phyloP scores from a whole-genome alignment of 2,113 vertebrate species.

The Pipa parva region DNA sequence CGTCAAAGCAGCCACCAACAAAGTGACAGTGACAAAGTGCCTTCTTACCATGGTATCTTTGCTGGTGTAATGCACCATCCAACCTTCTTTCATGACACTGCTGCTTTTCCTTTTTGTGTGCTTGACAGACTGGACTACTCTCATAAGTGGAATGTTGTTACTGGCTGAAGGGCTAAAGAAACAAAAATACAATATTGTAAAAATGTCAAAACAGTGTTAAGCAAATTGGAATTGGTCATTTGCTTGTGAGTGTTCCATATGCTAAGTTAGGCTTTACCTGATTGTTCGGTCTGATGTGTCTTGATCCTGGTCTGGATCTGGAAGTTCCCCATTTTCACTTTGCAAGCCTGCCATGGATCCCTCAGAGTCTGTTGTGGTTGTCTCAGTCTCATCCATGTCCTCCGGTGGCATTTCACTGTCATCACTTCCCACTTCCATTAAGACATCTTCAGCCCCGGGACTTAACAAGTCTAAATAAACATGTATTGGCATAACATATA shows the following conservation, averaged over 20 bases:
- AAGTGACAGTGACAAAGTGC: background rate
- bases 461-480: slow-evolving; percentile 12
- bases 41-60: slow-evolving; percentile 91
- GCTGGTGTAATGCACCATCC: slow-evolving; percentile 98
- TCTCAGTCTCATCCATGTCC: slow-evolving; percentile 79
- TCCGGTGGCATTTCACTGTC: slow-evolving; percentile 82
- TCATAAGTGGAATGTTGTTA: slow-evolving; percentile 98
- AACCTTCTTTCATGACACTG: slow-evolving; percentile 95
- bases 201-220: background rate
- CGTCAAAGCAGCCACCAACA: no score
- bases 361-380: slow-evolving; percentile 70
- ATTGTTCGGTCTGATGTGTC: slow-evolving; percentile 89
- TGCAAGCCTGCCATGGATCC: slow-evolving; percentile 68
- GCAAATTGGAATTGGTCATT: no score
- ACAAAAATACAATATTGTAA: slow-evolving; percentile 6
- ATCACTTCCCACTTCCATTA: slow-evolving; percentile 88
- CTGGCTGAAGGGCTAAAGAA: slow-evolving; percentile 85
- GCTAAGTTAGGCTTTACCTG: slow-evolving; percentile 72
- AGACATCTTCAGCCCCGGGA: slow-evolving; percentile 58
- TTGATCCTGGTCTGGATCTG: slow-evolving; percentile 75
- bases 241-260: background rate
- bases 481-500: no score
- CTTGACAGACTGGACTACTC: slow-evolving; percentile 96
- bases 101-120: slow-evolving; percentile 97
- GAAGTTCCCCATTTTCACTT: slow-evolving; percentile 73